Percentiles rank a stretch among this genome's conserved stretches.
These are phyloP conservation scores for Nesidiocoris tenuis DNA, from an alignment of 2,888 invertebrate species.

Conservation along the genomic window DNA sequence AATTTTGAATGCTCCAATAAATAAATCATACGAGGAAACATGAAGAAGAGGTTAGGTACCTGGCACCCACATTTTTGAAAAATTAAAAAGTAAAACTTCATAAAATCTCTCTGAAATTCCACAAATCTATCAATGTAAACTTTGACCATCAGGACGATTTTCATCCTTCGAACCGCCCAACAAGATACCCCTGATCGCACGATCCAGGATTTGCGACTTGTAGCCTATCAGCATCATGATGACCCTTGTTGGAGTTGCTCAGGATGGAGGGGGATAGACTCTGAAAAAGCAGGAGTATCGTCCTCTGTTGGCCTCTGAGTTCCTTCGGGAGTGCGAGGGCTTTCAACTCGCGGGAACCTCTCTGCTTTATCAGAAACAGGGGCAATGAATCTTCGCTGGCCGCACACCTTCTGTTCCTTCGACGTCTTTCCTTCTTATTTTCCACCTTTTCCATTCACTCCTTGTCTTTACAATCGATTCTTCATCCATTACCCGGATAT, in stretches of 20 bases:
- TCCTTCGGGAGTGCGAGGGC: slow-evolving; percentile 18
- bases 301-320: slow-evolving; percentile 36
- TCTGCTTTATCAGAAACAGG: slow-evolving; percentile 40
- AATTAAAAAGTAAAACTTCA: no score
- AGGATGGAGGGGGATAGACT: slow-evolving; percentile 6
- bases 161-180: no score
- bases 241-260: neutral
- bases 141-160: no score
- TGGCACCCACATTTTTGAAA: no score
- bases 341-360: slow-evolving; percentile 40
- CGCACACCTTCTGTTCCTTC: neutral
- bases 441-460: slow-evolving; percentile 36
- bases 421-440: neutral
- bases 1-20: no score
- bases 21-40: no score
- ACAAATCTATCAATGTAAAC: no score
- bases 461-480: neutral
- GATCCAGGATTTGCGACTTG: neutral
- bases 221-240: neutral
- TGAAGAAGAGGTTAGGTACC: no score
- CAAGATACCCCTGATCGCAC: no score
- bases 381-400: slow-evolving; percentile 39
- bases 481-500: neutral
- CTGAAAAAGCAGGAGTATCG: slow-evolving; percentile 41
- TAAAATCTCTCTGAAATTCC: no score